phyloP scores from a whole-genome alignment of 2,797 vertebrate species.

The Cheirogaleus major region DNA sequence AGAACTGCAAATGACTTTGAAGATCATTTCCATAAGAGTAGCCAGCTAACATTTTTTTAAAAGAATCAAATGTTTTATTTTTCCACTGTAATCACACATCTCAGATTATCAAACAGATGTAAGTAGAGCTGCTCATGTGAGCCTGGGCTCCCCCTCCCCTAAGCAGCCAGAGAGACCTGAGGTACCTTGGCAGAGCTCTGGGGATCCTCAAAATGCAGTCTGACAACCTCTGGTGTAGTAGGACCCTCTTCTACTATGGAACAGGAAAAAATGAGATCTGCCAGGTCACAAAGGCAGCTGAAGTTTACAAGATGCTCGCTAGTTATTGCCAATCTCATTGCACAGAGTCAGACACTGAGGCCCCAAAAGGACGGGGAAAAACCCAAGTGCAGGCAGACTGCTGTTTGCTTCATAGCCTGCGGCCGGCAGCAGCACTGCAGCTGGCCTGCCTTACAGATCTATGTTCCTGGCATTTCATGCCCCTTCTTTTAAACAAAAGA shows the following conservation, averaged over 20 bases:
- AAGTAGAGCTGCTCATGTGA: background rate
- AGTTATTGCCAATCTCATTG: background rate
- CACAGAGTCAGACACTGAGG: background rate
- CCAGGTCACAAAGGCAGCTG: background rate
- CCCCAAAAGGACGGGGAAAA: background rate
- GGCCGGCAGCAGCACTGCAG: rapidly evolving
- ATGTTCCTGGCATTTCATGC: background rate
- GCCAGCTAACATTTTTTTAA: background rate
- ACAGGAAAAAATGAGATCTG: background rate
- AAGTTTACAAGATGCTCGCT: background rate
- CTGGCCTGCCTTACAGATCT: background rate
- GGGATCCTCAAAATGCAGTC: background rate
- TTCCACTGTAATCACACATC: background rate
- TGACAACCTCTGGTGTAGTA: too few species aligned
- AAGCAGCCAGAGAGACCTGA: background rate
- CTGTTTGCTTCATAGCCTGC: background rate
- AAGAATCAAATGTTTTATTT: background rate
- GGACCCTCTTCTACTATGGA: rapidly evolving
- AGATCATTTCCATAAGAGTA: background rate
- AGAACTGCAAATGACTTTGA: background rate
- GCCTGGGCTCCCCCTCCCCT: background rate
- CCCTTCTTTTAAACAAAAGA: background rate
- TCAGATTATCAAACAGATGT: background rate
- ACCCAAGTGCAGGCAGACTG: rapidly evolving
- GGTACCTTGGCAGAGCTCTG: background rate